Evolutionary conservation across 2,888 invertebrate genomes (phyloP).

Genomic region (Ormyrus thymus): DNA sequence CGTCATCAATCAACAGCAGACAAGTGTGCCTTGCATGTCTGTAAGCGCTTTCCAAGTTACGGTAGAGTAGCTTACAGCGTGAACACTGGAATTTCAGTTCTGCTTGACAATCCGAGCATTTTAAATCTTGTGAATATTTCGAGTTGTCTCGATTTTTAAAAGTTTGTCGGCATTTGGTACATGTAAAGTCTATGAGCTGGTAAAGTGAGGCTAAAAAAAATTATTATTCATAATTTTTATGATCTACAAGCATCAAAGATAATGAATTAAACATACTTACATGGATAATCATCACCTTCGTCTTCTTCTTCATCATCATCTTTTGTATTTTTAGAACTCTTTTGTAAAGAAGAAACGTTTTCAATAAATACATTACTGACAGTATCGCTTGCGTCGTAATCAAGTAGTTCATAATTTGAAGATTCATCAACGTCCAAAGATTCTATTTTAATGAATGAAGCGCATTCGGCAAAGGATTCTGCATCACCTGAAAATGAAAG

Average conservation of each 20-base stretch:
- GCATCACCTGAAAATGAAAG: slow-evolving; percentile 2
- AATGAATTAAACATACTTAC: not conserved
- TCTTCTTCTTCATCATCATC: not conserved
- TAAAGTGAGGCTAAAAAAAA: not conserved
- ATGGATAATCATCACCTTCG: not conserved
- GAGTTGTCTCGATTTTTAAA: slow-evolving; percentile 25
- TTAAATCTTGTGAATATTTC: not conserved
- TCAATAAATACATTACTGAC: not conserved
- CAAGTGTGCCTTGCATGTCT: slow-evolving; percentile 41
- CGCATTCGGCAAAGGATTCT: not conserved
- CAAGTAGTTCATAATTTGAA: not conserved
- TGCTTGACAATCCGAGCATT: slow-evolving; percentile 23
- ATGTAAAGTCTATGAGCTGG: slow-evolving; percentile 32
- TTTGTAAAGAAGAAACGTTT: not conserved
- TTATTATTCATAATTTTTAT: not conserved
- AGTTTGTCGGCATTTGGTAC: slow-evolving; percentile 37
- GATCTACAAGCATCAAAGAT: not conserved
- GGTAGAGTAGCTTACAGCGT: slow-evolving; percentile 37
- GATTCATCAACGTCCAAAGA: not conserved
- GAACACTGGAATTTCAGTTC: slow-evolving; percentile 49
- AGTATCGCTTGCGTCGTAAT: not conserved
- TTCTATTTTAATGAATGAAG: slow-evolving; percentile 2
- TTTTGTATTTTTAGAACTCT: not conserved
- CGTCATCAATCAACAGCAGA: slow-evolving; percentile 10
- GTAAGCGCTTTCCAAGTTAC: slow-evolving; percentile 37